These are phyloP conservation scores for Galemys pyrenaicus DNA, from an alignment of 2,113 vertebrate genomes.

Conservation along the genomic window DNA sequence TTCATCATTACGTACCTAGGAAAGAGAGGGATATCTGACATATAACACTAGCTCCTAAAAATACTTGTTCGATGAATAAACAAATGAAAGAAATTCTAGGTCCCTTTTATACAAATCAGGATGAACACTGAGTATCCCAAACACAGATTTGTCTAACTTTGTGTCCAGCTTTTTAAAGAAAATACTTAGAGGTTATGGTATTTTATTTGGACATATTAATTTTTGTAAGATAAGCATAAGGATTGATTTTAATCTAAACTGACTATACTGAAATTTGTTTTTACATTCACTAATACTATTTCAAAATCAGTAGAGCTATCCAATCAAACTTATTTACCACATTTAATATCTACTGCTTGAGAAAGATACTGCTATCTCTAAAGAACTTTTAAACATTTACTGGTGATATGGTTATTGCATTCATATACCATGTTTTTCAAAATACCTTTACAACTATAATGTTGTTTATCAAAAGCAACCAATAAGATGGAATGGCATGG, in stretches of 20 bases:
- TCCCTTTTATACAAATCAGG: not conserved
- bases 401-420: not conserved
- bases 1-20: not conserved
- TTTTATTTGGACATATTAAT: not conserved
- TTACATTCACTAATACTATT: not conserved
- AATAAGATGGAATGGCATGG: not conserved
- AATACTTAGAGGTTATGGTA: not conserved
- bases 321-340: not conserved
- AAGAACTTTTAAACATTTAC: not conserved
- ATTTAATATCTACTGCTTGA: not conserved
- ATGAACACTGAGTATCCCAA: not conserved
- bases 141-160: not conserved
- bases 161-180: not conserved
- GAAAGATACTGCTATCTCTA: not conserved
- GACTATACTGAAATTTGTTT: not conserved
- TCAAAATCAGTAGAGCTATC: not conserved
- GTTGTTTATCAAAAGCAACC: not conserved
- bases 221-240: not conserved
- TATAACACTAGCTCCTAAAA: not conserved
- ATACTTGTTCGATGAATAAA: not conserved
- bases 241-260: not conserved
- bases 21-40: not conserved
- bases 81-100: not conserved
- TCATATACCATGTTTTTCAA: not conserved
- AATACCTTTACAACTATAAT: not conserved